Base-by-base conservation (phyloP, 2,113 vertebrate genomes). In the Eclectus roratus region DNA sequence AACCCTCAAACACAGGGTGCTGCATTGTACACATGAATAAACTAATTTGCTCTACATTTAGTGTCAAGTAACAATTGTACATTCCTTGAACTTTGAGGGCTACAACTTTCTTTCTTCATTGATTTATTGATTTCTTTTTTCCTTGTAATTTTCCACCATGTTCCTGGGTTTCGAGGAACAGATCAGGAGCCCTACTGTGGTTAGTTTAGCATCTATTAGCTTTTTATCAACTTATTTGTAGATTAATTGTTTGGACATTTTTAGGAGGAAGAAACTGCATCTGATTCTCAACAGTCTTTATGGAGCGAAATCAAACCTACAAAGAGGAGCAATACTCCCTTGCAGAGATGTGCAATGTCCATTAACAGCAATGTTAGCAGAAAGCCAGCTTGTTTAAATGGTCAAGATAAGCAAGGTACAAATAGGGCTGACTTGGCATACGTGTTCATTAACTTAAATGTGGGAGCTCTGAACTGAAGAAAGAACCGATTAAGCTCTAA, bases 401-500 rank as follows among this genome's bases (percentile, higher is more conserved):
- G 60, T 24, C 85, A 41, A 77, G 93, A 86, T 53, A 60, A 95
- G 79, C 7, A 90, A 91, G 86, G 88, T 76, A 63, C 9, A 25
- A 17, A 8, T 10, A 39, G 41, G 91, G 77, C 74, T 95, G 90
- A 66, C 64, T 79, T 69, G 74, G 84, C 71, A 84, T 44, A 10
- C 1, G 8, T 24, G 76, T 61, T 88, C 79, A 58, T 93, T 20
- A 65, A 69, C 88, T 60, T 33, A 9, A 61, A 53, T 18, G 61
- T 47, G 90, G 69, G 39, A 93, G 83, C 90, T 91, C 43, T 27
- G 89, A 95, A 9, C 82, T 53, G 94, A 69, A 83, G 80, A 85
- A 66, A 78, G 46, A 53, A 13, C 33, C 5, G 8, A 95, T 96
- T 94, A 71, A 94, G 79, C 72, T 53, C 88, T 97, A 94, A 97